Evolutionary conservation across 2,113 vertebrate genomes (phyloP), one percentile per base, ranked within the genome.

Genomic region (Regulus satrapa): DNA sequence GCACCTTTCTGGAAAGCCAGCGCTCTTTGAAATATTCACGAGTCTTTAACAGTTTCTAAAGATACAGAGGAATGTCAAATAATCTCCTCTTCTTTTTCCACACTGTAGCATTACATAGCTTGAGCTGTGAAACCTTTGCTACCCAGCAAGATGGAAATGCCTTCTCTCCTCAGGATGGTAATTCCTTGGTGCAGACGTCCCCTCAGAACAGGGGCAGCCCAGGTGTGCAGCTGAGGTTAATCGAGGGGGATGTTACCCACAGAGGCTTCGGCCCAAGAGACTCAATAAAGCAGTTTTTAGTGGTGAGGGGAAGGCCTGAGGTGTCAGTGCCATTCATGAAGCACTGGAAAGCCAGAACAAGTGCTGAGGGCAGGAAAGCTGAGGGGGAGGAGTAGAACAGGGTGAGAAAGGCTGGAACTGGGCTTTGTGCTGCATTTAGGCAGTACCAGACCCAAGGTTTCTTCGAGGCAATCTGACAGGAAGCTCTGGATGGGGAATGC

Each of bases 271-370:
- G 12, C 54, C 31, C 38, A 7, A 4, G n/a, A 19, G 19, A 46
- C 41, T 84, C 45, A 6, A 1, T 4, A 31, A 52, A 84, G 54
- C 45, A 73, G 19, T 0, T 74, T 7, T 58, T 2, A 14, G 51
- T 15, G n/a, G 1, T 4, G 1, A 71, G n/a, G 64, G 26, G 14
- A 4, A 40, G 24, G 12, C 3, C 69, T 28, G 79, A 68, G 41
- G 17, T 7, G n/a, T 29, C 51, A 15, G 31, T 36, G 73, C 25
- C 20, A 0, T 5, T 21, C 1, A 1, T 9, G 32, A 3, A 5
- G 75, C 26, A 28, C 32, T 4, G 66, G 28, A 32, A 76, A 58
- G 15, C 2, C 80, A 36, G 40, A 46, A 14, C 29, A 17, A 0
- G 12, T 36, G 62, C 45, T 62, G 63, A 6, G 72, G 31, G 63